Evolutionary conservation across 2,113 vertebrate genomes (phyloP).

Genomic region (Sardina pilchardus): DNA sequence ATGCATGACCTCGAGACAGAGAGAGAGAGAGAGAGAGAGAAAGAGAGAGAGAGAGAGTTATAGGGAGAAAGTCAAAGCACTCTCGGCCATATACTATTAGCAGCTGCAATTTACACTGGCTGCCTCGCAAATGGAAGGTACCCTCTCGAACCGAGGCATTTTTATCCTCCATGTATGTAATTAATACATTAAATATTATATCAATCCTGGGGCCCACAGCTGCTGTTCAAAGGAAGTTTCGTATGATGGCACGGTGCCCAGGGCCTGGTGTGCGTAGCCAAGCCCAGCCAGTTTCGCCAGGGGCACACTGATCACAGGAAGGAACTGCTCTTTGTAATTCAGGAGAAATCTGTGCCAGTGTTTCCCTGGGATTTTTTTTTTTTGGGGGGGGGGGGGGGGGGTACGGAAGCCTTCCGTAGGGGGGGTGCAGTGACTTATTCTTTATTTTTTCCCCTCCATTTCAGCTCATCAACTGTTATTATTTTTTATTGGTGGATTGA

Average conservation of each 20-base stretch:
- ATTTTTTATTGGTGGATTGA: neutral
- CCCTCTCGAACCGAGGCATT: constrained; percentile 53
- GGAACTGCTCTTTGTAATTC: constrained; percentile 73
- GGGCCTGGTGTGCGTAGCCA: constrained; percentile 52
- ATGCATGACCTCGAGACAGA: neutral
- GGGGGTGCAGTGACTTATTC: neutral
- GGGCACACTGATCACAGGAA: constrained; percentile 73
- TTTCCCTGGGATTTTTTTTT: constrained; percentile 13
- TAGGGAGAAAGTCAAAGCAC: neutral
- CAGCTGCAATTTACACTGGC: constrained; percentile 47
- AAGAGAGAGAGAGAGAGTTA: constrained; percentile 16
- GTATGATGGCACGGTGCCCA: constrained; percentile 62
- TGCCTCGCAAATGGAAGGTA: constrained; percentile 54
- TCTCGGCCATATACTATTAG: constrained; percentile 53
- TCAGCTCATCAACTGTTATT: neutral
- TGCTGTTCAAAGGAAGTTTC: constrained; percentile 71
- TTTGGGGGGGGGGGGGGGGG: too few species aligned
- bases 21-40: neutral
- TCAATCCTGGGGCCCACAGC: constrained; percentile 65
- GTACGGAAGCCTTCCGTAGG: too few species aligned
- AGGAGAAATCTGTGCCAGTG: constrained; percentile 61
- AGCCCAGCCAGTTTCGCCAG: constrained; percentile 71
- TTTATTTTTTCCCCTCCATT: neutral
- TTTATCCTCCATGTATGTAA: constrained; percentile 62
- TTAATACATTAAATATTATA: constrained; percentile 76